Conservation (phyloP, 2,113 vertebrate species). For the Morphnarchus princeps region DNA sequence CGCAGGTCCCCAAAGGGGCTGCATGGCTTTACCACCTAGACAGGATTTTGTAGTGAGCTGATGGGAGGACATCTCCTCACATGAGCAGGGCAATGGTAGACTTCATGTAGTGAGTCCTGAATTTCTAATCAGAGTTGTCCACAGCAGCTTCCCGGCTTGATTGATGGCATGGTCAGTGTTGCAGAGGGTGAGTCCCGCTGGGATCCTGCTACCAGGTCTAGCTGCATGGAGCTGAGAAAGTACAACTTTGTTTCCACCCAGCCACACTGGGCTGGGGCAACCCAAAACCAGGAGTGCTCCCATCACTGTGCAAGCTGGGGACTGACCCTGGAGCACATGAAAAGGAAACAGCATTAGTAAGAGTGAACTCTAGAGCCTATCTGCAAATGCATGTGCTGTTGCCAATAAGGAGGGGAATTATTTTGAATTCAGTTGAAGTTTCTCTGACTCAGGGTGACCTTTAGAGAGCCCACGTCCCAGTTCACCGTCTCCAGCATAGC, state of each 20-base stretch:
- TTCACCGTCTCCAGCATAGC: neutral
- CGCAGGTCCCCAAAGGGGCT: neutral
- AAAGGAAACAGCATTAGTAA: neutral
- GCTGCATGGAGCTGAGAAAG: neutral
- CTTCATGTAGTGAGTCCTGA: neutral
- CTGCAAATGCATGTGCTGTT: neutral
- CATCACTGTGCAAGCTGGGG: neutral
- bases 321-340: accelerated
- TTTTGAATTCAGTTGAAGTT: constrained; percentile 34
- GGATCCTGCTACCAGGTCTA: neutral
- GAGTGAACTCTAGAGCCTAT: neutral
- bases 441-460: constrained; percentile 25
- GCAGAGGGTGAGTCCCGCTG: neutral
- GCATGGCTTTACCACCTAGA: neutral
- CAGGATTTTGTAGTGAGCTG: neutral
- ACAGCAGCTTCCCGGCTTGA: neutral
- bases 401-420: neutral
- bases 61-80: neutral
- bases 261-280: neutral
- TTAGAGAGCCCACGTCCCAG: neutral
- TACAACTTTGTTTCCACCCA: neutral
- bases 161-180: accelerated
- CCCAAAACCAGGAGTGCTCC: neutral
- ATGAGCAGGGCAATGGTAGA: neutral
- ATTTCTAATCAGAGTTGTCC: neutral